Evolutionary conservation across 2,113 vertebrate genomes (phyloP), one percentile per base, ranked within the genome.

Genomic region (Mixornis gularis): DNA sequence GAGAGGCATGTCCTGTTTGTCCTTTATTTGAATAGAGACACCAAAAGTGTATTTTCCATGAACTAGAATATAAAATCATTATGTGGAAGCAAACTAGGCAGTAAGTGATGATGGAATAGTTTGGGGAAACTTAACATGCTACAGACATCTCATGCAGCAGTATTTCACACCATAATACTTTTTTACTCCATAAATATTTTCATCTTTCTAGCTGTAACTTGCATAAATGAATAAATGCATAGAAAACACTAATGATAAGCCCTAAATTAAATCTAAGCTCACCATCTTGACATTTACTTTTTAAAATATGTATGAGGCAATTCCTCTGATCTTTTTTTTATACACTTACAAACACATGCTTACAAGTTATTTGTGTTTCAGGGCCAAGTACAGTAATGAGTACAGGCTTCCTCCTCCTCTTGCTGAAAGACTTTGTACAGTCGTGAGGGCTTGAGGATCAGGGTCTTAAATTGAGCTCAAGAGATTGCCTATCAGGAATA

Each of bases 161-260:
- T 76, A 90, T 92, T 84, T 88, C 83, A 78, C 4, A 16, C 68
- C 72, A 51, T 51, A 86, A 68, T 7, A 40, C 58, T 73, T 79
- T 86, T 92, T 92, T 49, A 58, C 30, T 76, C 86, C 65, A 55
- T 88, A 88, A 92, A 93, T 94, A 94, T 93, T 94, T 94, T 92
- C 91, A 89, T 90, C 77, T 41, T 78, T 52, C 86, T 52, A 85
- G 80, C 89, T 55, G 41, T 78, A 95, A 90, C 87, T 87, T 91
- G 86, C 89, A 95, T 91, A 92, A 93, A 93, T 94, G 69, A 93
- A 93, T 95, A 94, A 86, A 93, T 95, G 40, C 93, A 94, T 90
- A 69, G 55, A 78, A 89, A 89, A 65, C 77, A 81, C 59, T 89
- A 93, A 91, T 76, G 73, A 64, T 81, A 60, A 90, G 38, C n/a